Conservation (phyloP, 2,113 vertebrate genomes). For the Pterocles orientalis region DNA sequence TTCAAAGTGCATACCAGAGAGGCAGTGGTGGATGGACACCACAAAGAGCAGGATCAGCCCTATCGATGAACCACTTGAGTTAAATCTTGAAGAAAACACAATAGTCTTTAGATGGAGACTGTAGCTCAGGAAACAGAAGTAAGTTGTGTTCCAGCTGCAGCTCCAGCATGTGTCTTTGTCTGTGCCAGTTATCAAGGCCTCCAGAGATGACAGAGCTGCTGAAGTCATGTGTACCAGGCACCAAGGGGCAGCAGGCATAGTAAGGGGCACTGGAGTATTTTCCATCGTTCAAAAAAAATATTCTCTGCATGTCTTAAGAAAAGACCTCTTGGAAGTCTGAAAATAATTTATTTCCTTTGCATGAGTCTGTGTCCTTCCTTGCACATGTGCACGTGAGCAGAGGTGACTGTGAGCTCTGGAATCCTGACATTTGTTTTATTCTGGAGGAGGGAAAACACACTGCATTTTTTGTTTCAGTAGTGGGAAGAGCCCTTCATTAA, state of each 20-base stretch:
- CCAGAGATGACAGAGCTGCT: not conserved
- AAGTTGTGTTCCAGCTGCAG: not conserved
- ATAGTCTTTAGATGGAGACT: not conserved
- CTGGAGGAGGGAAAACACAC: no score
- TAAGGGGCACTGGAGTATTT: not conserved
- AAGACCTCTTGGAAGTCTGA: not conserved
- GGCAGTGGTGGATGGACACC: not conserved
- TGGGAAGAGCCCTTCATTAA: not conserved
- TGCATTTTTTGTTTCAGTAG: not conserved
- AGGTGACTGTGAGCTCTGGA: not conserved
- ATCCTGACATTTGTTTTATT: not conserved
- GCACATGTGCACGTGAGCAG: accelerated
- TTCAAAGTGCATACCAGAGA: not conserved
- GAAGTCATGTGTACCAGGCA: not conserved
- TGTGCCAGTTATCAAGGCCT: not conserved
- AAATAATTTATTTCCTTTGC: not conserved
- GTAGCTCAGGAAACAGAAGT: not conserved
- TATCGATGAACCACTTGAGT: not conserved
- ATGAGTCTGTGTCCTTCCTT: not conserved
- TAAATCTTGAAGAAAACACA: not conserved
- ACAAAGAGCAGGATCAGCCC: not conserved
- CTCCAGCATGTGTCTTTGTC: not conserved
- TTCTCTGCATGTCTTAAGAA: not conserved
- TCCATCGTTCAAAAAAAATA: not conserved
- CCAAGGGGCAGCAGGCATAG: not conserved